phyloP scores from a whole-genome alignment of 2,797 vertebrate species.

The Pseudochirops corinnae region DNA sequence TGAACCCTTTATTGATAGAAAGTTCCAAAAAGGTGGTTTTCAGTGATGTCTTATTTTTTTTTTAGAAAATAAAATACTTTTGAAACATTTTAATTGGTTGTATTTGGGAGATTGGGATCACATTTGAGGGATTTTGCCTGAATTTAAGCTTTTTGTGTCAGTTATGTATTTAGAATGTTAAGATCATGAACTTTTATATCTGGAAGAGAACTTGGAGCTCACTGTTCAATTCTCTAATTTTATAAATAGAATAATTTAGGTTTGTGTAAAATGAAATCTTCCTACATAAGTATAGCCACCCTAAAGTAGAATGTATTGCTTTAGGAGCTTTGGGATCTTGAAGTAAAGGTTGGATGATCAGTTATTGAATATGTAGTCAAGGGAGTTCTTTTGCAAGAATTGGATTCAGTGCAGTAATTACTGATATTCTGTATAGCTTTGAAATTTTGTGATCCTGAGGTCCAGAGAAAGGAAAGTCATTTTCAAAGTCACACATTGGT shows the following conservation, averaged over 20 bases:
- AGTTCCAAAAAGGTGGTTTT: accelerated
- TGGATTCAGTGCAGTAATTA: not conserved
- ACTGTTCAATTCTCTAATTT: not conserved
- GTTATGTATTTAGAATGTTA: not conserved
- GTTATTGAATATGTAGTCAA: not conserved
- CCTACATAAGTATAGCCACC: not conserved
- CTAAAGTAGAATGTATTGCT: not conserved
- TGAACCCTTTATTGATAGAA: not conserved
- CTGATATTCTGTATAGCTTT: not conserved
- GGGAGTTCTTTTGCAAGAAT: not conserved
- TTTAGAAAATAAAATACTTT: no score
- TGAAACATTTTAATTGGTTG: not conserved
- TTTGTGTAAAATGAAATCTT: not conserved
- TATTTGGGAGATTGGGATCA: accelerated
- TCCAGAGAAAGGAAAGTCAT: not conserved
- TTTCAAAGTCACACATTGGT: not conserved
- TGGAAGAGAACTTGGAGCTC: not conserved
- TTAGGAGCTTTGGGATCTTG: not conserved
- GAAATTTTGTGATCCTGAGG: not conserved
- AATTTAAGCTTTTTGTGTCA: not conserved
- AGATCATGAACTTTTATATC: not conserved
- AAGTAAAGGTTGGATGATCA: not conserved
- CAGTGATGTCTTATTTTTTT: no score
- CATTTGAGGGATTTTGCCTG: not conserved
- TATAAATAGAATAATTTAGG: not conserved